phyloP scores from a whole-genome alignment of 2,888 invertebrate genomes.

The Hedychridium roseum region DNA sequence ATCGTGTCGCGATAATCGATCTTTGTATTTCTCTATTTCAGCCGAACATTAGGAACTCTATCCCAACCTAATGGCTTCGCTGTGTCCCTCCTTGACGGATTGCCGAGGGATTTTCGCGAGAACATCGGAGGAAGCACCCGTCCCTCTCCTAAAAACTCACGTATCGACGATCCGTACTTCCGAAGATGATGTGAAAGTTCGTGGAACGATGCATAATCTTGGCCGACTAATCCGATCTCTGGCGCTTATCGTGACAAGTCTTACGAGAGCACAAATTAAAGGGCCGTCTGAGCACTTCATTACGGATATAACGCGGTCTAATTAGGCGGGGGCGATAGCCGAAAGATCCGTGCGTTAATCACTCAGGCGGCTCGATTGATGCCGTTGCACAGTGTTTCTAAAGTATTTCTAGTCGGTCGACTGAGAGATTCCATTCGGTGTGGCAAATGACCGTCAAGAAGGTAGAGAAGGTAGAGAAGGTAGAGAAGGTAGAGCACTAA shows the following conservation, averaged over 20 bases:
- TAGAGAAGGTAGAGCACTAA: constrained; percentile 1
- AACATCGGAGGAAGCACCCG: no score
- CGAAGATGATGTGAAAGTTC: constrained; percentile 9
- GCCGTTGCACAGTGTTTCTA: constrained; percentile 19
- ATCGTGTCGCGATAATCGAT: constrained; percentile 33
- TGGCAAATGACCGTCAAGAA: constrained; percentile 20
- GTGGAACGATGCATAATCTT: constrained; percentile 1
- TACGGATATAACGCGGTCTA: constrained; percentile 38
- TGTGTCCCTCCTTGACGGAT: no score
- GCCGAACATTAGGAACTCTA: constrained; percentile 22
- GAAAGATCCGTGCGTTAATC: constrained; percentile 31
- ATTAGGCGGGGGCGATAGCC: constrained; percentile 38
- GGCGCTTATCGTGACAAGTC: constrained; percentile 2
- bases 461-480: constrained; percentile 5
- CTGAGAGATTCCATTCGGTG: constrained; percentile 12
- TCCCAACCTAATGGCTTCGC: constrained; percentile 16
- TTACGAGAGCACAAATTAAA: constrained; percentile 7
- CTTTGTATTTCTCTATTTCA: constrained; percentile 24
- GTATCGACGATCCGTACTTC: background rate
- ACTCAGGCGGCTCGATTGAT: constrained; percentile 26
- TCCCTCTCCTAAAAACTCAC: constrained; percentile 1
- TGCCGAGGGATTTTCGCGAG: no score
- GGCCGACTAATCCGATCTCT: constrained; percentile 4
- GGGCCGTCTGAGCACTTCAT: constrained; percentile 21
- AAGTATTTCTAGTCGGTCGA: constrained; percentile 20